These are phyloP conservation scores for Ariolimax columbianus DNA, from an alignment of 2,888 invertebrate species.

Conservation along the genomic window DNA sequence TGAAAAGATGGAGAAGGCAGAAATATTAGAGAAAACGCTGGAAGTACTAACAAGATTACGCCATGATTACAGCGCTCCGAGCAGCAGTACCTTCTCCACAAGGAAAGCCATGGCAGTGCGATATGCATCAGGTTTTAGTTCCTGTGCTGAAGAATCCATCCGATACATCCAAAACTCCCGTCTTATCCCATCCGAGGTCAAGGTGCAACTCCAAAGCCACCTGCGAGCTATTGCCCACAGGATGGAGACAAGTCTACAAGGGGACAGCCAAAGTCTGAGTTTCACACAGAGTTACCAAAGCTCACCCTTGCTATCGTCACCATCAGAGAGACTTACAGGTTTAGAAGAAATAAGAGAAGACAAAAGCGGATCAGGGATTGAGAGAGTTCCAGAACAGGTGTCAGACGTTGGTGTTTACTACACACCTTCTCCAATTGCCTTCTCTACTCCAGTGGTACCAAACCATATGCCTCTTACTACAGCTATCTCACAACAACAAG, in stretches of 20 bases:
- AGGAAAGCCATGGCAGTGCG: constrained; percentile 49
- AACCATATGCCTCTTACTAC: neutral
- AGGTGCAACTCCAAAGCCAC: constrained; percentile 49
- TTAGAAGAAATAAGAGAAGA: constrained; percentile 6
- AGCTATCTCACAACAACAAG: neutral
- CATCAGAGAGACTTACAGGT: neutral
- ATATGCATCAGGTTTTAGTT: constrained; percentile 50
- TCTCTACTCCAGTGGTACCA: constrained; percentile 27
- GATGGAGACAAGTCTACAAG: constrained; percentile 44
- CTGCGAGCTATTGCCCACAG: constrained; percentile 38
- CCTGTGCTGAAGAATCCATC: constrained; percentile 50
- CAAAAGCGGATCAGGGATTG: neutral
- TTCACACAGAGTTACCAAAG: neutral
- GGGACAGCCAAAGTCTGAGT: neutral
- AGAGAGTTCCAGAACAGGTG: neutral
- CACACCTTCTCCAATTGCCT: constrained; percentile 41
- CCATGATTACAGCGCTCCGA: neutral
- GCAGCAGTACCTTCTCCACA: constrained; percentile 15
- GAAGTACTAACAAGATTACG: constrained; percentile 48
- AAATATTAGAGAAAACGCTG: constrained; percentile 52
- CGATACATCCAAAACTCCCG: constrained; percentile 47
- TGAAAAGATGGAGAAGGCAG: constrained; percentile 55
- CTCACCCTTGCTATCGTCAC: neutral
- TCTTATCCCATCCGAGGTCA: constrained; percentile 50
- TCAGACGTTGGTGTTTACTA: neutral